Percentiles rank a stretch among this genome's conserved stretches.
Evolutionary conservation across 2,797 vertebrate species (phyloP).

Genomic region (Myripristis jacobus): DNA sequence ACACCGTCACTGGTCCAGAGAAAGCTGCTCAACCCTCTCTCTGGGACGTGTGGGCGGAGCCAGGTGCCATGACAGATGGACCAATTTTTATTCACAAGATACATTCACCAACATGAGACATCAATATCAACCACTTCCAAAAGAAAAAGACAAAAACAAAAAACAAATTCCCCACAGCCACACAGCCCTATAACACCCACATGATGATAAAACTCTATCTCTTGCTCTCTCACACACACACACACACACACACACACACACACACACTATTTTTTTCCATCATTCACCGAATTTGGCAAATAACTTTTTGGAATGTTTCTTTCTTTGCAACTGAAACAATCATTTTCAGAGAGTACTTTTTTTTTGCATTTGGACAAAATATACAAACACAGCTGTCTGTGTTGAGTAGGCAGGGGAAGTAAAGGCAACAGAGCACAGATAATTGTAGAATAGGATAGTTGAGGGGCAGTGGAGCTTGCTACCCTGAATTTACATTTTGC

Average conservation of each 20-base stretch:
- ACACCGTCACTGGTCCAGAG: slow-evolving; percentile 57
- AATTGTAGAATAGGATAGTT: not conserved
- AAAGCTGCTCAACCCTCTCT: slow-evolving; percentile 88
- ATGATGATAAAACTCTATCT: slow-evolving; percentile 24
- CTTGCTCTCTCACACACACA: too few relatives aligned
- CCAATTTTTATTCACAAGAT: slow-evolving; percentile 35
- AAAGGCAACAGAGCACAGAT: not conserved
- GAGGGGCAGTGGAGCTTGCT: not conserved
- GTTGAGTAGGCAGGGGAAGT: slow-evolving; percentile 1
- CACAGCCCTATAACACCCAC: slow-evolving; percentile 10
- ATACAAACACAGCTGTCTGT: slow-evolving; percentile 1
- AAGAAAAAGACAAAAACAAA: slow-evolving; percentile 15
- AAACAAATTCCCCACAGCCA: slow-evolving; percentile 1
- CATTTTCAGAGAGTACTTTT: not conserved
- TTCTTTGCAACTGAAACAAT: not conserved
- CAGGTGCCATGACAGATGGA: slow-evolving; percentile 42
- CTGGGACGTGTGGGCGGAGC: slow-evolving; percentile 49
- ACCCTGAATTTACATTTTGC: slow-evolving; percentile 11
- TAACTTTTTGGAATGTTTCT: slow-evolving; percentile 58
- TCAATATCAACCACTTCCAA: slow-evolving; percentile 20
- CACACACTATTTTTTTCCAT: slow-evolving; percentile 7
- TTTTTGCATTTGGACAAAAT: slow-evolving; percentile 32
- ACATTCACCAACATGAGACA: slow-evolving; percentile 46
- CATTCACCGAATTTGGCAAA: slow-evolving; percentile 35
- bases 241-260: slow-evolving; percentile 9